Base-by-base conservation (phyloP, 1,140 invertebrate genomes). In the Ctenoplectra terminalis region DNA sequence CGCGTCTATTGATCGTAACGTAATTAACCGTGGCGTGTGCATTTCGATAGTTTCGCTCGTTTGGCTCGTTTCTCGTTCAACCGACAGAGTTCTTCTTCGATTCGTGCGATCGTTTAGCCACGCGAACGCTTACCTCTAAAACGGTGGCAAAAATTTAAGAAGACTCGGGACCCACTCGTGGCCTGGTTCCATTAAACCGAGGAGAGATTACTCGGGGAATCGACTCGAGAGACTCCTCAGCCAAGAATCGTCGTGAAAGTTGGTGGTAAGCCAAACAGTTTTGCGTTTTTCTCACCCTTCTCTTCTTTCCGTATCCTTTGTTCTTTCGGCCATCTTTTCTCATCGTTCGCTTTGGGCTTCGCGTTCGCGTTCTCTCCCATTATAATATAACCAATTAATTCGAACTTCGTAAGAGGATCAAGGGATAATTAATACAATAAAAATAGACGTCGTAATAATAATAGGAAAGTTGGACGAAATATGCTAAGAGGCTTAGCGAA, bases 331-430 rank as follows among this genome's bases (percentile, higher is more conserved):
- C 71, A 52, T 63, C 79, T 20, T 29, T 20, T n/a, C 15, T 37
- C 9, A 37, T 15, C 26, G 20, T n/a, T 9, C n/a, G 23, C 52
- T 61, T 31, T 17, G 20, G n/a, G n/a, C n/a, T n/a, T n/a, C n/a
- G n/a, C 34, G n/a, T 40, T 26, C 60, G 46, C 75, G 7, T 31
- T 58, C 58, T 56, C 31, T 56, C 61, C 81, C 61, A 54, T 82
- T 84, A 71, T 87, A 86, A 90, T 91, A 90, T 88, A 92, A 90
- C 87, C 92, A 88, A 92, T 92, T 92, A 91, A 90, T 92, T 90
- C 86, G 81, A 89, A 90, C 89, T 86, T 66, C 52, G 66, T 92
- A 93, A 92, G 91, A 90, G 91, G 91, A 92, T 92, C 88, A 90
- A 64, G 46, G 77, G 76, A 92, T 92, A 92, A 93, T 92, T 90